A percentile compares a stretch with the other conserved stretches of the same genome.
These are phyloP conservation scores for Cataglyphis rosenhaueri DNA, from an alignment of 2,888 invertebrate genomes.

Conservation along the genomic window DNA sequence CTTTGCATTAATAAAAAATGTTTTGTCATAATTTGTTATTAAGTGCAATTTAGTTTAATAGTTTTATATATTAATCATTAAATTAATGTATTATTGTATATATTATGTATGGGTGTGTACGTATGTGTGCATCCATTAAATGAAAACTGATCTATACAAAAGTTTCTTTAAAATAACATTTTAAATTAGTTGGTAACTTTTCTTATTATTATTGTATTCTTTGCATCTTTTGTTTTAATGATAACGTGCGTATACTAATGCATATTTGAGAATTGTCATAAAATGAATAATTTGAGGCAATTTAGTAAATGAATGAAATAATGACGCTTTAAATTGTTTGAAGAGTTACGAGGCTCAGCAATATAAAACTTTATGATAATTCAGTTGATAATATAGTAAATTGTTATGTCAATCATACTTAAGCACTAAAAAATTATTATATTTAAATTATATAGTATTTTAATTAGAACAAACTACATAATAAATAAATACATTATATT, in stretches of 20 bases:
- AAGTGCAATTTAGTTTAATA: background rate
- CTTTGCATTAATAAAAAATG: background rate
- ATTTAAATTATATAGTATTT: no score
- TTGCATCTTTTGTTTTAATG: background rate
- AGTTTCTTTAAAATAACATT: background rate
- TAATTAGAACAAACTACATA: background rate
- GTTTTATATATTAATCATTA: no score
- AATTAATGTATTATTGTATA: no score
- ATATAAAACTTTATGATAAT: background rate
- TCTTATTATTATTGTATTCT: background rate
- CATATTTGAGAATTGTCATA: background rate
- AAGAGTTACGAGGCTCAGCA: background rate
- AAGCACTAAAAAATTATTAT: background rate
- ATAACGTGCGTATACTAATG: background rate
- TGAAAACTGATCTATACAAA: background rate
- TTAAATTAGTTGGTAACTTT: background rate
- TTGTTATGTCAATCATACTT: background rate
- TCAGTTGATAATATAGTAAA: background rate
- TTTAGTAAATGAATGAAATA: background rate
- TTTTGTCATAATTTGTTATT: background rate
- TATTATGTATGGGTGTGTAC: background rate
- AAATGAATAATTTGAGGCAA: slow-evolving; percentile 3
- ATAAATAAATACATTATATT: background rate
- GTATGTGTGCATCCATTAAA: background rate
- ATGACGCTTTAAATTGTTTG: background rate